phyloP scores from a whole-genome alignment of 1,140 invertebrate species.

The Ostrea edulis region DNA sequence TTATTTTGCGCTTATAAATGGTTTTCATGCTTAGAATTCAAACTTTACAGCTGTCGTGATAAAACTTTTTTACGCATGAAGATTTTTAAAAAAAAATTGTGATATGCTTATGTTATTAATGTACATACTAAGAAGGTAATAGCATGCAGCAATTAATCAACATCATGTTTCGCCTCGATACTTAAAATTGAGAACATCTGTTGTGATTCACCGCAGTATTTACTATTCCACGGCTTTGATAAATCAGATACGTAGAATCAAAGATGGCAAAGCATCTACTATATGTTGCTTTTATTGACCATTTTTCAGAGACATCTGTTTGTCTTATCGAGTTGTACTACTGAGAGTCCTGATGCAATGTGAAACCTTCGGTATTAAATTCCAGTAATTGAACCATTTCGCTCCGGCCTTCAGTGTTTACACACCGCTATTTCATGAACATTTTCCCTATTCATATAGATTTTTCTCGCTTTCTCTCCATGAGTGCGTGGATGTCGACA shows the following conservation, averaged over 20 bases:
- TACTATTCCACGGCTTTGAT: neutral
- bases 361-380: conserved; percentile 13
- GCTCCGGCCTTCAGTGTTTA: neutral
- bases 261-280: neutral
- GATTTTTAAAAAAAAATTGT: no score
- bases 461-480: neutral
- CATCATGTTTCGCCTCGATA: no score
- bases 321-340: conserved; percentile 9
- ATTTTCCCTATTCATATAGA: conserved; percentile 30
- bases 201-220: neutral
- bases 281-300: neutral
- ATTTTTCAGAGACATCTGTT: conserved; percentile 28
- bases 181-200: neutral
- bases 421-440: neutral
- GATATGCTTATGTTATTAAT: no score
- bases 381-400: conserved; percentile 9
- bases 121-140: no score
- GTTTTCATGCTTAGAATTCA: no score
- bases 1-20: no score
- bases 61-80: no score
- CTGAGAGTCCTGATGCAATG: neutral
- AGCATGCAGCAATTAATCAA: neutral
- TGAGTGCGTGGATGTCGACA: neutral
- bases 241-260: neutral
- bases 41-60: no score